Base-by-base conservation (phyloP, 2,113 vertebrate species). In the Lycaon pictus region DNA sequence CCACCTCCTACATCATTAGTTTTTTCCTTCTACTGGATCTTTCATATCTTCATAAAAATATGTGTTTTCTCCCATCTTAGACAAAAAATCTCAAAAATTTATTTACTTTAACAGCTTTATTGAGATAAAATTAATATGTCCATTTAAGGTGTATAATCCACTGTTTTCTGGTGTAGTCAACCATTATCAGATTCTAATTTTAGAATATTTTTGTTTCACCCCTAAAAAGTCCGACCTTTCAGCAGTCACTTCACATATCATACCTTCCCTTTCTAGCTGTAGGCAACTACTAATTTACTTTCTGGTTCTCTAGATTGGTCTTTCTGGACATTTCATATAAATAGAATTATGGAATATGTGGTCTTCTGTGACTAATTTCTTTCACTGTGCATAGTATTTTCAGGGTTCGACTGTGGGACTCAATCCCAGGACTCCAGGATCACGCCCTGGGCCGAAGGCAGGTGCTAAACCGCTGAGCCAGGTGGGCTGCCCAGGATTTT, bases 21-120 rank as follows among this genome's bases (percentile, higher is more conserved):
- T 82, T 91, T 65, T 84, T 85, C 48, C 67, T 83, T 83, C 51
- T 88, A 4, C 25, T 74, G 5, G 37, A 71, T 77, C 51, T 60
- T 82, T 86, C n/a, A 15, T 56, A 60, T 94, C 43, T 71, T 29
- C n/a, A 56, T 77, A 82, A 87, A 84, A 96, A 76, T 10, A 35
- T 81, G 58, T 72, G 29, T 35, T 56, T 91, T 60, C 29, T 74
- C 76, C 20, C 13, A 67, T 82, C 15, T 77, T 43, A n/a, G 53
- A 56, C 43, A 74, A 90, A 92, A 84, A 48, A 74, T 8, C 15
- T 69, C 1, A 12, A 51, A 71, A 55, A 62, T 83, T 32, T 80
- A 51, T 56, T 87, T 51, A 67, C 67, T 43, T 94, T 53, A 88
- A 51, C 11, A 83, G 29, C 11, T 82, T 94, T 63, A 67, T 55